phyloP scores from a whole-genome alignment of 2,113 vertebrate species.

The Strigops habroptila region DNA sequence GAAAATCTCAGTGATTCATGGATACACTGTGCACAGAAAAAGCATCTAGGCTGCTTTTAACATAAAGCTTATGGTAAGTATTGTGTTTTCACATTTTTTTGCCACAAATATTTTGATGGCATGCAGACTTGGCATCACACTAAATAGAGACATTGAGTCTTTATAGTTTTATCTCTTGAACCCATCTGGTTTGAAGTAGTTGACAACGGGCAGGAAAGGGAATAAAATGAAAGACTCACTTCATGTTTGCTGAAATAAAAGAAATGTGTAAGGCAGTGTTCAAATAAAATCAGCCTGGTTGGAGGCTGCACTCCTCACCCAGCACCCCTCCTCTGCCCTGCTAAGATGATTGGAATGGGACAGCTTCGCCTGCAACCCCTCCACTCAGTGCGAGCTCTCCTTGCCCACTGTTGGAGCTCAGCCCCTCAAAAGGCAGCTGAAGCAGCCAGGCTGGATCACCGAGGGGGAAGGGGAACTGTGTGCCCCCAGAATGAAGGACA shows the following conservation, averaged over 20 bases:
- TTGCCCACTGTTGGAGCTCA: not conserved
- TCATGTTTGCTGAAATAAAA: slow-evolving; percentile 64
- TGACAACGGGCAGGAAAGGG: slow-evolving; percentile 77
- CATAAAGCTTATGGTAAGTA: not conserved
- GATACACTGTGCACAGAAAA: not conserved
- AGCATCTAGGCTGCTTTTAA: not conserved
- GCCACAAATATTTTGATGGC: slow-evolving; percentile 37
- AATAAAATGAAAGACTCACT: slow-evolving; percentile 73
- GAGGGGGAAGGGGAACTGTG: accelerated
- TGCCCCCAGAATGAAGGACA: not conserved
- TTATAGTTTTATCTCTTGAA: slow-evolving; percentile 71
- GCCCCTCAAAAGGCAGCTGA: not conserved
- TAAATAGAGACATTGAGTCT: slow-evolving; percentile 64
- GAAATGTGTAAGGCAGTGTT: slow-evolving; percentile 65
- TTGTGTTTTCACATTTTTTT: not conserved
- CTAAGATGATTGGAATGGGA: not conserved
- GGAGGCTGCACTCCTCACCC: not conserved
- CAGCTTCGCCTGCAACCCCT: not conserved
- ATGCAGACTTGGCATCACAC: slow-evolving; percentile 65
- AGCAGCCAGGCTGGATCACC: not conserved
- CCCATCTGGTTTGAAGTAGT: slow-evolving; percentile 78
- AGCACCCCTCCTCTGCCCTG: not conserved
- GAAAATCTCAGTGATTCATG: not conserved
- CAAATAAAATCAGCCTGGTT: slow-evolving; percentile 37
- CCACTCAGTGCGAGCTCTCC: not conserved